Base-by-base conservation (phyloP, 2,797 vertebrate species). In the Phrynocephalus forsythii region DNA sequence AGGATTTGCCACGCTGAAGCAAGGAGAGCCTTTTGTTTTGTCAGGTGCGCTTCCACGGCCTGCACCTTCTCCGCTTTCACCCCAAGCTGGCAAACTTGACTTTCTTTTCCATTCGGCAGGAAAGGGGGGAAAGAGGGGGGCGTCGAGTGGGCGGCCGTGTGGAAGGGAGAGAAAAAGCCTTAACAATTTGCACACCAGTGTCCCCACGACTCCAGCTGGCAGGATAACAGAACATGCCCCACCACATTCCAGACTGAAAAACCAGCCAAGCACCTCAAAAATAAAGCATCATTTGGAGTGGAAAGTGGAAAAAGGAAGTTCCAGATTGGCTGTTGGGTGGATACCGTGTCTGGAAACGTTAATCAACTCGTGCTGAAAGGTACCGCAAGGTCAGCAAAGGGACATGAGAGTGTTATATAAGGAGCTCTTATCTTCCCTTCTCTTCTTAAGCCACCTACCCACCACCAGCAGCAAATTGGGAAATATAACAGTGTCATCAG, bases 171-270 rank as follows among this genome's bases (percentile, higher is more conserved):
- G n/a, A 76, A 83, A 77, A 68, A 83, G 92, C 92, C 92, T 86
- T 76, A 80, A 75, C 91, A 92, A 92, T 85, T 15, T 0, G 63
- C 18, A 0, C 33, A 87, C 93, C 77, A 92, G 88, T 72, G 86
- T 86, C 83, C 0, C 30, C 0, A 3, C 63, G 30, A 0, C 6
- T 87, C 94, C 94, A 95, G 92, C 95, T 95, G 96, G 96, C 96
- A 94, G 87, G 1, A 71, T 20, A 2, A 91, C 90, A 93, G 80
- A 88, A 92, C 91, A 67, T 84, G 82, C 95, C 94, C 85, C 79
- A 86, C 85, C 91, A 16, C 86, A 94, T 91, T 91, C 92, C 93
- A 95, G 94, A 85, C 94, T 93, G 94, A 92, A 95, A 95, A 95
- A 93, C 90, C 91, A 93, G 95, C 92, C 89, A 60, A 93, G 89